phyloP scores from a whole-genome alignment of 2,797 vertebrate species.

The Falco cherrug region DNA sequence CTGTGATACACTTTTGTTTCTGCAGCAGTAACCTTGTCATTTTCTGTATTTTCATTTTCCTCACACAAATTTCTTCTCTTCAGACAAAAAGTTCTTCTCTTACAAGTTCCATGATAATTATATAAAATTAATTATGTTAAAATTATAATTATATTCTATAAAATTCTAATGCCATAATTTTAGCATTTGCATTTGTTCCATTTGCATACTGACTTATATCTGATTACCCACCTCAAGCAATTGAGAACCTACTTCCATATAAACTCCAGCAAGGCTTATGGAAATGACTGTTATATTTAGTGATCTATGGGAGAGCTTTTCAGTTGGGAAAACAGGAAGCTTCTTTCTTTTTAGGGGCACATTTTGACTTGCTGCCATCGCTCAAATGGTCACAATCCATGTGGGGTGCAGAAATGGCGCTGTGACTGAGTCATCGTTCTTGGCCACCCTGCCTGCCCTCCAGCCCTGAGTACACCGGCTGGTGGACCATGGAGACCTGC shows the following conservation, averaged over 20 bases:
- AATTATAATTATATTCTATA: background rate
- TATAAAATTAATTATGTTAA: background rate
- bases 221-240: slow-evolving; percentile 19
- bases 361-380: background rate
- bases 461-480: fast-evolving
- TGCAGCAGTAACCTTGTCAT: background rate
- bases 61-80: background rate
- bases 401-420: fast-evolving
- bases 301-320: background rate
- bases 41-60: background rate
- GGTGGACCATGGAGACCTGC: background rate
- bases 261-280: background rate
- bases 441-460: background rate
- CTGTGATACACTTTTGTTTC: background rate
- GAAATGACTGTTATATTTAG: slow-evolving; percentile 1
- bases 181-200: background rate
- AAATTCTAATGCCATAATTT: background rate
- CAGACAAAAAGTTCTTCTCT: background rate
- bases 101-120: background rate
- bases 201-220: slow-evolving; percentile 16
- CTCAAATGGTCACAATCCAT: fast-evolving
- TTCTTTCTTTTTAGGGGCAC: background rate
- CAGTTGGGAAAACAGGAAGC: background rate
- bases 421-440: fast-evolving
- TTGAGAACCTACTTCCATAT: slow-evolving; percentile 16